Conservation (phyloP, 1,140 invertebrate species). For the Aricia agestis region DNA sequence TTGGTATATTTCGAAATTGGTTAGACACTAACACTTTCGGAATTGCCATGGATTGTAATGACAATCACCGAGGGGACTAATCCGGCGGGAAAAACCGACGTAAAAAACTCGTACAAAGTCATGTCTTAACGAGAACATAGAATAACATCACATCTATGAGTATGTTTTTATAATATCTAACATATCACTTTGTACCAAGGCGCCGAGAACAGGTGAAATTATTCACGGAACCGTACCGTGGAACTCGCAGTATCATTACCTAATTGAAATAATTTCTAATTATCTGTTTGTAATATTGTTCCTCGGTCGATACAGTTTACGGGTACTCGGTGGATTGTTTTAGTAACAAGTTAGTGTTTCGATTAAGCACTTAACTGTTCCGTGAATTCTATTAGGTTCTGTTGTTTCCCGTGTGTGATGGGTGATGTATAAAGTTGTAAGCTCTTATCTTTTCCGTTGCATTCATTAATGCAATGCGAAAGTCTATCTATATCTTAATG, state of each 20-base stretch:
- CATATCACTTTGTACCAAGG: background rate
- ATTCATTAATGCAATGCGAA: too few species aligned
- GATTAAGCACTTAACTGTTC: constrained; percentile 1
- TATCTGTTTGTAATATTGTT: constrained; percentile 1
- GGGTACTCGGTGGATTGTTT: background rate
- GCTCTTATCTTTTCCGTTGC: background rate
- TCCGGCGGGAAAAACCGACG: too few species aligned
- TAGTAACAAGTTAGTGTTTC: constrained; percentile 8
- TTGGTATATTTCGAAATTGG: too few species aligned
- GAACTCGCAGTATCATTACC: background rate
- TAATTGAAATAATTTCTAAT: background rate
- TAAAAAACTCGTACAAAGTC: too few species aligned
- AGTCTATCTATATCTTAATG: too few species aligned
- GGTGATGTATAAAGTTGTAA: background rate
- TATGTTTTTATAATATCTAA: too few species aligned
- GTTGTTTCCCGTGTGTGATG: background rate
- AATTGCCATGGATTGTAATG: too few species aligned
- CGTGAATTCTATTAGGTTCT: constrained; percentile 6
- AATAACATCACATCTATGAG: too few species aligned
- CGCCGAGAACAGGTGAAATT: background rate
- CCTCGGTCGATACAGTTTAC: background rate
- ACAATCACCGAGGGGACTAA: too few species aligned
- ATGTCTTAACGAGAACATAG: too few species aligned
- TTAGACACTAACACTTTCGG: too few species aligned
- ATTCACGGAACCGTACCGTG: background rate